Base-by-base conservation (phyloP, 2,888 invertebrate species). In the Ptilodon capucinus region DNA sequence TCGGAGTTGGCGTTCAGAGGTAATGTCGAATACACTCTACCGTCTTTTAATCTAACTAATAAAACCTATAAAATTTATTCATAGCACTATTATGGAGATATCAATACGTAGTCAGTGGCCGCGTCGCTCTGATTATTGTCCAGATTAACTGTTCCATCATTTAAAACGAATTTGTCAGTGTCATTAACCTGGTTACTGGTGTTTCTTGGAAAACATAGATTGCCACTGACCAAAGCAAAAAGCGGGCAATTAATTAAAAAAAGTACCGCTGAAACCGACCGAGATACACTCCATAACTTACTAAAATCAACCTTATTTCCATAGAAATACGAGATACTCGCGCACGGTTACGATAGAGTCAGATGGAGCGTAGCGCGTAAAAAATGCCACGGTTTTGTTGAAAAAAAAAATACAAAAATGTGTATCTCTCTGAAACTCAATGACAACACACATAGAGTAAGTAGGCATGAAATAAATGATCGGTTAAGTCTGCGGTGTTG, bases 191-290 rank as follows among this genome's bases (percentile, higher is more conserved):
- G 70, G 69, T 72, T 76, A 78, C 76, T 71, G 72, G 52, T 73
- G 58, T 49, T 79, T 76, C 80, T 63, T 64, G 68, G 79, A 80
- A 81, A 80, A 79, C 78, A 75, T 73, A 74, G 80, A 79, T 79
- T 74, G 74, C 65, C 63, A 62, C 56, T 70, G 75, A 71, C 69
- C 76, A 71, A 58, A 70, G 74, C 76, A 82, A 84, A 80, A 80
- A 78, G 57, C 77, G 69, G 62, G 67, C 80, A 84, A 85, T 82
- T 85, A 85, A 82, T 84, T 84, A 70, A 76, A 82, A 81, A 83
- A 79, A 81, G 71, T 77, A 71, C 69, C 71, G 71, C 73, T 77
- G 63, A 68, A 71, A 66, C 60, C 19, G 52, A 53, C 53, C 56
- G 57, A 54, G 56, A 57, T 42, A 40, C 17, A 6, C 4, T 38